Percentiles rank a stretch among this genome's conserved stretches.
phyloP scores from a whole-genome alignment of 2,888 invertebrate species.

The Mythimna vitellina region DNA sequence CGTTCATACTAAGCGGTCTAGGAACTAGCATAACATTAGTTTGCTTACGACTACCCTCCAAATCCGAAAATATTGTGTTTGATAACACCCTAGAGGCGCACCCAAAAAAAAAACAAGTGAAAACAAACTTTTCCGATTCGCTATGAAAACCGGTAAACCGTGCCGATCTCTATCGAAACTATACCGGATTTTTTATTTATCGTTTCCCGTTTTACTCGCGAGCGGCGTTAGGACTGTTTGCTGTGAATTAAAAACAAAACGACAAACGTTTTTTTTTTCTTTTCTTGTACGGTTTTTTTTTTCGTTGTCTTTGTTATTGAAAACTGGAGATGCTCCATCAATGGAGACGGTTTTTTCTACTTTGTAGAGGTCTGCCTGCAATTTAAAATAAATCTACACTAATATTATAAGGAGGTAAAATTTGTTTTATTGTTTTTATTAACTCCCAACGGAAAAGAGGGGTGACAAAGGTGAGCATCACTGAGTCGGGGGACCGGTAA shows the following conservation, averaged over 20 bases:
- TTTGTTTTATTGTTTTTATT: too few species aligned
- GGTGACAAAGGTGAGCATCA: too few species aligned
- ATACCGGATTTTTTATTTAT: constrained; percentile 64
- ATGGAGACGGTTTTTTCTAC: neutral
- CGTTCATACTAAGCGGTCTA: constrained; percentile 34
- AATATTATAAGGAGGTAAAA: too few species aligned
- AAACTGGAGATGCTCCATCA: constrained; percentile 24
- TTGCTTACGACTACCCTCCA: constrained; percentile 36
- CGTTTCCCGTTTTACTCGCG: constrained; percentile 44
- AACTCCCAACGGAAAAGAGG: too few species aligned
- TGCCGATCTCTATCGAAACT: constrained; percentile 57
- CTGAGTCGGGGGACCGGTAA: too few species aligned
- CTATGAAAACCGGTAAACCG: constrained; percentile 64
- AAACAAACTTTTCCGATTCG: constrained; percentile 65
- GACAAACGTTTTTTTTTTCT: neutral
- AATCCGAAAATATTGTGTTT: constrained; percentile 54
- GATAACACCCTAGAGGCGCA: constrained; percentile 60
- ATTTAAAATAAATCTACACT: constrained; percentile 18
- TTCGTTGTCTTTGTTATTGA: constrained; percentile 5
- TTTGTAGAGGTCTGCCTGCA: neutral
- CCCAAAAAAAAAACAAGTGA: constrained; percentile 54
- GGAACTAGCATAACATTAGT: constrained; percentile 49
- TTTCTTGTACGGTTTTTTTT: constrained; percentile 9
- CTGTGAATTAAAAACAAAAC: constrained; percentile 47
- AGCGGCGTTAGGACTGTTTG: constrained; percentile 40